Conservation (phyloP, 2,113 vertebrate genomes). For the Indicator indicator region DNA sequence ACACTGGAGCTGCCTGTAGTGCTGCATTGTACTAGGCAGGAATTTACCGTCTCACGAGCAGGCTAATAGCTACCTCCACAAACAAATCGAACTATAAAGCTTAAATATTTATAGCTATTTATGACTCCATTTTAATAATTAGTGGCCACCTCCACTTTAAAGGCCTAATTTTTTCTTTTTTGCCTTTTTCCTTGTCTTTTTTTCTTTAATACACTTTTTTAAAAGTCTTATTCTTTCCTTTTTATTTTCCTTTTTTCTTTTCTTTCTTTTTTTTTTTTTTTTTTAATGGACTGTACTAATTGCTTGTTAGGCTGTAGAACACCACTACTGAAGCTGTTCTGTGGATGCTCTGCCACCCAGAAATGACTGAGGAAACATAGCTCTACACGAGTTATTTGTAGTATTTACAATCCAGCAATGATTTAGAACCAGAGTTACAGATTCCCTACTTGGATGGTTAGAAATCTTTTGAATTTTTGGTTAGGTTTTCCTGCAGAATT, state of each 20-base stretch:
- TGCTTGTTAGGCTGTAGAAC: background rate
- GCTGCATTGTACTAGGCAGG: conserved; percentile 61
- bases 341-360: background rate
- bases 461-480: background rate
- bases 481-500: background rate
- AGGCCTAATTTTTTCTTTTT: background rate
- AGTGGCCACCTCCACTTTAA: conserved; percentile 15
- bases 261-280: background rate
- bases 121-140: conserved; percentile 56
- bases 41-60: conserved; percentile 64
- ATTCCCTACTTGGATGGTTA: background rate
- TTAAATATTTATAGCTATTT: conserved; percentile 78
- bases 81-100: conserved; percentile 55
- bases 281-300: background rate
- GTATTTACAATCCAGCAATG: background rate
- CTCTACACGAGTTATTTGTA: background rate
- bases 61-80: conserved; percentile 61
- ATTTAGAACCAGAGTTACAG: background rate
- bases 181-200: background rate
- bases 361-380: conserved; percentile 22
- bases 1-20: conserved; percentile 61
- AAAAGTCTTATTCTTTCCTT: background rate
- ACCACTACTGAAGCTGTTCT: background rate
- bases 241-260: background rate
- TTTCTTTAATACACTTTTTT: background rate